Evolutionary conservation across 2,797 vertebrate genomes (phyloP).

Genomic region (Hypotaenidia okinawae): DNA sequence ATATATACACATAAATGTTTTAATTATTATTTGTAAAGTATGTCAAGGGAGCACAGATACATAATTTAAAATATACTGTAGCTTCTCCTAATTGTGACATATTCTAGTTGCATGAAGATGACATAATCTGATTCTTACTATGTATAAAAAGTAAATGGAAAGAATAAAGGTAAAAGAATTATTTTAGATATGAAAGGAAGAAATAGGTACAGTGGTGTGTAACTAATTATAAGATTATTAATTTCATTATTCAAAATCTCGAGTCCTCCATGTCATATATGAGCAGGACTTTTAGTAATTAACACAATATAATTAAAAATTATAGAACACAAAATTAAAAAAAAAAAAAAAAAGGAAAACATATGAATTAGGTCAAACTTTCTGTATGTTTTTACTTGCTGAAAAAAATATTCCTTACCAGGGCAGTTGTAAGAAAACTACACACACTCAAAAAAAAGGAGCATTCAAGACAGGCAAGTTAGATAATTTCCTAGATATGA

Average conservation of each 20-base stretch:
- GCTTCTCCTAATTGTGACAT: not conserved
- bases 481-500: not conserved
- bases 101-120: not conserved
- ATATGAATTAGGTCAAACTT: accelerated
- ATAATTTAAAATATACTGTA: not conserved
- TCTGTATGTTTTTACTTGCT: not conserved
- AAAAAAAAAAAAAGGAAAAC: not conserved
- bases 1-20: not conserved
- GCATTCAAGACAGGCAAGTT: not conserved
- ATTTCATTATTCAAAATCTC: not conserved
- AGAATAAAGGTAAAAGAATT: not conserved
- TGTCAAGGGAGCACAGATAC: not conserved
- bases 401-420: not conserved
- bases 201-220: not conserved
- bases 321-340: not conserved
- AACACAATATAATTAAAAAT: not conserved
- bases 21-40: not conserved
- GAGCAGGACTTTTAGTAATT: not conserved
- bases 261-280: not conserved
- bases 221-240: not conserved
- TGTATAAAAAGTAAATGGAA: not conserved
- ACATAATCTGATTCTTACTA: not conserved
- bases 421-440: not conserved
- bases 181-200: not conserved
- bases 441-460: not conserved